A percentile compares a stretch with the other conserved stretches of the same genome.
Conservation (phyloP, 2,797 vertebrate species). For the Aulostomus chinensis region DNA sequence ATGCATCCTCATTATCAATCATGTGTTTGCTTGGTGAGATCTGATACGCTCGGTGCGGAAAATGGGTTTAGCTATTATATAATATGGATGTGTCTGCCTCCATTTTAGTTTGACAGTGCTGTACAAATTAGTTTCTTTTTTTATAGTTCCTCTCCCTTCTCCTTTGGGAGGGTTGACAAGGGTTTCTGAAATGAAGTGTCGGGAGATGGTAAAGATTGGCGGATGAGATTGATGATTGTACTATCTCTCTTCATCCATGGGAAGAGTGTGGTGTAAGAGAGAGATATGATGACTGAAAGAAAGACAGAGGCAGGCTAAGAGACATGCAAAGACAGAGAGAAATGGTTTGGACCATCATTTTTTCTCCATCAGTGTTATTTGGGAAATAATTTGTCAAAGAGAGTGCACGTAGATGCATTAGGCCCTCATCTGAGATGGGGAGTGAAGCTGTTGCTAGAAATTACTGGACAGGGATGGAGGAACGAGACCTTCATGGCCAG, state of each 20-base stretch:
- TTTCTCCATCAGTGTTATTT: no score
- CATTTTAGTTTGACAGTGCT: no score
- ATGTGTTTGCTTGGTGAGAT: no score
- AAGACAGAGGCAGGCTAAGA: neutral
- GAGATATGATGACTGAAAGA: neutral
- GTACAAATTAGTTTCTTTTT: no score
- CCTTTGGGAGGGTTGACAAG: constrained; percentile 47
- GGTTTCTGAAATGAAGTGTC: constrained; percentile 55
- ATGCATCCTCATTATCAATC: no score
- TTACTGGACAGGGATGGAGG: no score
- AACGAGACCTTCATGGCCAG: no score
- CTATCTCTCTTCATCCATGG: constrained; percentile 14
- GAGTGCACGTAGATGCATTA: constrained; percentile 44
- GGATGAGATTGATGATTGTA: constrained; percentile 49
- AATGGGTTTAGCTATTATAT: constrained; percentile 24
- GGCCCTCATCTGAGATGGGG: no score
- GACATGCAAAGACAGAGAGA: constrained; percentile 16
- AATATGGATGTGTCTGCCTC: constrained; percentile 19
- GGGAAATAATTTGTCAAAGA: constrained; percentile 50
- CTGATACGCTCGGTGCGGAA: neutral
- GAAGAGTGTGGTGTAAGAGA: no score
- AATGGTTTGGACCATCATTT: no score
- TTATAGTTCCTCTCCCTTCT: no score
- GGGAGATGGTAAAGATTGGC: constrained; percentile 46
- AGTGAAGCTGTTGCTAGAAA: constrained; percentile 4